Conservation (phyloP, 2,797 vertebrate genomes). For the Vespertilio murinus region DNA sequence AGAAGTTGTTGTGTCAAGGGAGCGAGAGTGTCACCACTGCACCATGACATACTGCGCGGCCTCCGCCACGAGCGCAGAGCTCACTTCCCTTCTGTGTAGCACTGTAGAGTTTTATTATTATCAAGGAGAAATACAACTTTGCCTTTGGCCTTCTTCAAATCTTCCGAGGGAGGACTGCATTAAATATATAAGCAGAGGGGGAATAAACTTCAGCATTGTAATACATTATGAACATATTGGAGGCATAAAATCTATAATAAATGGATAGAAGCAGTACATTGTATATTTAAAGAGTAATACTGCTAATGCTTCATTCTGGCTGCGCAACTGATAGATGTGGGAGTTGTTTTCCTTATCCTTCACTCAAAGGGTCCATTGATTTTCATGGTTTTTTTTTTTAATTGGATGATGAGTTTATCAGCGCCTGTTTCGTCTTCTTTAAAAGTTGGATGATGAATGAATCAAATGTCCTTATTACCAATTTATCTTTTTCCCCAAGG, state of each 20-base stretch:
- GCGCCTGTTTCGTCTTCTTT: neutral
- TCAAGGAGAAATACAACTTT: slow-evolving; percentile 58
- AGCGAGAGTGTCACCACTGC: neutral
- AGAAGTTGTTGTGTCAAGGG: neutral
- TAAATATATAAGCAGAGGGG: slow-evolving; percentile 49
- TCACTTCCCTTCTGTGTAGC: neutral
- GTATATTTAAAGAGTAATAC: slow-evolving; percentile 4
- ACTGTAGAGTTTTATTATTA: slow-evolving; percentile 42
- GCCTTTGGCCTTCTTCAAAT: slow-evolving; percentile 45
- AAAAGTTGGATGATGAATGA: slow-evolving; percentile 1
- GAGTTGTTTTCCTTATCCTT: slow-evolving; percentile 28
- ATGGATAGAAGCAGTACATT: slow-evolving; percentile 5
- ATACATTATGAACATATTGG: slow-evolving; percentile 47
- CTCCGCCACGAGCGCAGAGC: neutral
- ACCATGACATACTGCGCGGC: neutral
- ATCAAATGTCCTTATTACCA: neutral
- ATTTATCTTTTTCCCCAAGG: neutral
- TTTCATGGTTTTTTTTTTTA: neutral
- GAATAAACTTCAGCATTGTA: slow-evolving; percentile 36
- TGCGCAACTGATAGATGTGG: neutral
- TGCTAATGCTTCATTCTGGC: slow-evolving; percentile 18
- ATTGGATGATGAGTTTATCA: slow-evolving; percentile 10
- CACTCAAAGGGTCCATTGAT: neutral
- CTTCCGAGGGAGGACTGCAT: slow-evolving; percentile 32
- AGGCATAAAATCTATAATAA: slow-evolving; percentile 43